Percentiles rank a stretch among this genome's conserved stretches.
Conservation (phyloP, 2,797 vertebrate genomes). For the Morelia viridis region DNA sequence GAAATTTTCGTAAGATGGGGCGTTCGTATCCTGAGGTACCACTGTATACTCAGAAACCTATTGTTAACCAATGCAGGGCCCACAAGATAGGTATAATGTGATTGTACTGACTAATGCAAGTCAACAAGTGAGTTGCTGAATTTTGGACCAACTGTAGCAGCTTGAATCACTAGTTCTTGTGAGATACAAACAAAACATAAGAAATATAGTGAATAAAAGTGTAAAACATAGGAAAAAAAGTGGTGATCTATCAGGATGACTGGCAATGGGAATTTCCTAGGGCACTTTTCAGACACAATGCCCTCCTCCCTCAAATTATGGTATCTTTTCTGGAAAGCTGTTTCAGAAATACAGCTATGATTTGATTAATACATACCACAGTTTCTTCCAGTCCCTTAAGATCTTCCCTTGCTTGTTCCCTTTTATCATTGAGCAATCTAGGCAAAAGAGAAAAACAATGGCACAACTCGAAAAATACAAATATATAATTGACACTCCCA, state of each 20-base stretch:
- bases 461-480: not conserved
- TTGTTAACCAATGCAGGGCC: not conserved
- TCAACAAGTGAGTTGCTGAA: not conserved
- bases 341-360: not conserved
- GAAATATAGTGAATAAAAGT: not conserved
- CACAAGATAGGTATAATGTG: not conserved
- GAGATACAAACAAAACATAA: not conserved
- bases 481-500: not conserved
- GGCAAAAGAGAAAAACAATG: constrained; percentile 13
- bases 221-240: not conserved
- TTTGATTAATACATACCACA: constrained; percentile 80
- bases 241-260: not conserved
- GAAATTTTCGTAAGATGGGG: too few relatives aligned
- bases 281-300: not conserved
- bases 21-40: too few relatives aligned
- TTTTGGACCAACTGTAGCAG: not conserved
- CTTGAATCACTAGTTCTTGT: not conserved
- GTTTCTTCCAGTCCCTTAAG: constrained; percentile 96
- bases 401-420: constrained; percentile 91
- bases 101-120: not conserved
- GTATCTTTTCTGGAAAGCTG: not conserved
- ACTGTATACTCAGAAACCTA: not conserved
- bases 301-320: not conserved
- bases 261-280: not conserved
- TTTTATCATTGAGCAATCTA: constrained; percentile 89